Percentiles rank a stretch among this genome's conserved stretches.
These are phyloP conservation scores for Coleophora flavipennella DNA, from an alignment of 2,888 invertebrate genomes.

Conservation along the genomic window DNA sequence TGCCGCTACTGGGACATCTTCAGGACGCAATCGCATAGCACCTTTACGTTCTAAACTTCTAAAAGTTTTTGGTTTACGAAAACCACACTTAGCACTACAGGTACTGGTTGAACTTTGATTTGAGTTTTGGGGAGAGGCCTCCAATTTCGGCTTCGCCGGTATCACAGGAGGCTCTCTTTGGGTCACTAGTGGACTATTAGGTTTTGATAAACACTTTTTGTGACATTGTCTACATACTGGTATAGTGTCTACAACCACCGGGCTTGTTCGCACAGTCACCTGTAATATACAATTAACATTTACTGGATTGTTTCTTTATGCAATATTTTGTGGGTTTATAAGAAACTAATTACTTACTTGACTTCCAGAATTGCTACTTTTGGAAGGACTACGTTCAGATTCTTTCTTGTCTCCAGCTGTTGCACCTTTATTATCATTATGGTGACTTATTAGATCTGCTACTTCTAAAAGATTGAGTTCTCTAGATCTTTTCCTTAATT, in stretches of 20 bases:
- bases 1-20: slow-evolving; percentile 61
- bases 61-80: slow-evolving; percentile 49
- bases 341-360: slow-evolving; percentile 71
- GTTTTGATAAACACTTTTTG: slow-evolving; percentile 79
- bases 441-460: slow-evolving; percentile 46
- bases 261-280: slow-evolving; percentile 85
- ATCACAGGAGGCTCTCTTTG: slow-evolving; percentile 52
- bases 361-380: slow-evolving; percentile 84
- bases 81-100: slow-evolving; percentile 56
- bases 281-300: slow-evolving; percentile 39
- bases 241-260: slow-evolving; percentile 79
- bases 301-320: not conserved
- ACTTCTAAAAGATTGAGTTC: slow-evolving; percentile 76
- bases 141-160: slow-evolving; percentile 43
- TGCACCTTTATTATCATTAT: slow-evolving; percentile 39
- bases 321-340: not conserved
- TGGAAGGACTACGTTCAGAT: slow-evolving; percentile 78
- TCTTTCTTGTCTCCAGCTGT: slow-evolving; percentile 62
- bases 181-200: slow-evolving; percentile 63
- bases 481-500: slow-evolving; percentile 78
- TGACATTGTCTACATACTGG: slow-evolving; percentile 85
- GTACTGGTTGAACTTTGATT: slow-evolving; percentile 52
- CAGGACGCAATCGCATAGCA: slow-evolving; percentile 63
- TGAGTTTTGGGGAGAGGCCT: slow-evolving; percentile 53
- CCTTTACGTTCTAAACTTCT: slow-evolving; percentile 61